Base-by-base conservation (phyloP, 2,888 invertebrate genomes). In the Antheraea assamensis region DNA sequence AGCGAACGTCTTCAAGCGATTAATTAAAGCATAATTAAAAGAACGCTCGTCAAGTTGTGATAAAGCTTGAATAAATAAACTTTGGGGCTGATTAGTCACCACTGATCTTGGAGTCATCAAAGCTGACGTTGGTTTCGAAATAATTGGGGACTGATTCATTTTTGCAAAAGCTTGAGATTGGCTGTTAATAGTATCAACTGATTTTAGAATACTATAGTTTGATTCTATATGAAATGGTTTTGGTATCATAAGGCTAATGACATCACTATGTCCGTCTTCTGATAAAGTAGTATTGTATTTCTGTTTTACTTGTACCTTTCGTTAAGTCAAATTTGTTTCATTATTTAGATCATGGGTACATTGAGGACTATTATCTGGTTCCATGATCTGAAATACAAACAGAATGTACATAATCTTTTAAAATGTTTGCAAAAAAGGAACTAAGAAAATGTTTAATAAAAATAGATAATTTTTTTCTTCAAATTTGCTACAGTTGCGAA, bases 21-120 rank as follows among this genome's bases (percentile, higher is more conserved):
- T 82, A 49, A 85, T 64, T 7, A 86, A 78, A 27, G 82, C 78
- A 64, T 85, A 76, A 52, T 79, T 86, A n/a, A 86, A 71, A 0
- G 91, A 85, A 76, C 79, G 88, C 71, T 90, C 87, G 61, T 88
- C 90, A 71, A 93, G 76, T 78, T 90, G 90, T 1, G 90, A 79
- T 72, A 93, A 75, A 3, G 93, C 92, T 83, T 88, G 88, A 7
- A 90, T 72, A 73, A 93, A 91, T 76, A 93, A 80, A 0, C 89
- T 80, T 71, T 85, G 87, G 0, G 93, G 92, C 74, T 88, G 84
- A n/a, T 77, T 83, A 17, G 76, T 52, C 24, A 78, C 74, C 7
- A 78, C 75, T 24, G 71, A n/a, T 70, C 71, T 71, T 55, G 42
- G 31, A 13, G 74, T 66, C 70, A 58, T 73, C 21, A 58, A 42